These are phyloP conservation scores for Calycopis cecrops DNA, from an alignment of 1,140 invertebrate genomes.

Conservation along the genomic window DNA sequence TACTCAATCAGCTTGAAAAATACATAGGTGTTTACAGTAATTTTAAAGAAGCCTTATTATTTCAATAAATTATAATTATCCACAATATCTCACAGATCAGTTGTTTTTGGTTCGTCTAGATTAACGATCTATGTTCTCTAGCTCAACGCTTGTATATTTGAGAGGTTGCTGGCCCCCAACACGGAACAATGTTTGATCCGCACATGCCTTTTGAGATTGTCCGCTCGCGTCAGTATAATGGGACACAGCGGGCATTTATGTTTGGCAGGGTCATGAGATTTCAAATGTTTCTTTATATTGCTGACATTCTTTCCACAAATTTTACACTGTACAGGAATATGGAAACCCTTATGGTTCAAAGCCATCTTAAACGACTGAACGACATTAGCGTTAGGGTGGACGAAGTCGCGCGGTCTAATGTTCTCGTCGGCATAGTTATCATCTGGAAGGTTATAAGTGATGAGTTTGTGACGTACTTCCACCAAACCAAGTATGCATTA, in stretches of 20 bases:
- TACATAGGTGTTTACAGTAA: neutral
- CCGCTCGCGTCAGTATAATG: constrained; percentile 80
- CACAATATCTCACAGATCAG: constrained; percentile 2
- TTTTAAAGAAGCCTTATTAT: neutral
- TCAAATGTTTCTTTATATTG: constrained; percentile 83
- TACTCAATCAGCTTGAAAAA: neutral
- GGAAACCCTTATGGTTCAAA: constrained; percentile 44
- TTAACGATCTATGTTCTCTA: constrained; percentile 19
- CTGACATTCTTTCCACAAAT: constrained; percentile 83
- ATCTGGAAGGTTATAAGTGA: constrained; percentile 58
- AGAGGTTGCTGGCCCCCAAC: constrained; percentile 43
- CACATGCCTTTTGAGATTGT: constrained; percentile 83
- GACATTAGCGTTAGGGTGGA: constrained; percentile 35
- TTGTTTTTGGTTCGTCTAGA: constrained; percentile 25
- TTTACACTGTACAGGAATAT: constrained; percentile 71
- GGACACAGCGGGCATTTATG: constrained; percentile 82
- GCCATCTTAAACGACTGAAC: constrained; percentile 39
- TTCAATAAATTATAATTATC: constrained; percentile 6
- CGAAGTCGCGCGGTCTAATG: constrained; percentile 51
- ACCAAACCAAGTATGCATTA: neutral
- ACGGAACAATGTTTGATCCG: constrained; percentile 80
- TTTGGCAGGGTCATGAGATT: constrained; percentile 81
- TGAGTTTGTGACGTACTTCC: neutral
- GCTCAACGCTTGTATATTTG: constrained; percentile 59
- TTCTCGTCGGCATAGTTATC: constrained; percentile 66